Base-by-base conservation (phyloP, 1,140 invertebrate species). In the Zaprionus tsacasi region DNA sequence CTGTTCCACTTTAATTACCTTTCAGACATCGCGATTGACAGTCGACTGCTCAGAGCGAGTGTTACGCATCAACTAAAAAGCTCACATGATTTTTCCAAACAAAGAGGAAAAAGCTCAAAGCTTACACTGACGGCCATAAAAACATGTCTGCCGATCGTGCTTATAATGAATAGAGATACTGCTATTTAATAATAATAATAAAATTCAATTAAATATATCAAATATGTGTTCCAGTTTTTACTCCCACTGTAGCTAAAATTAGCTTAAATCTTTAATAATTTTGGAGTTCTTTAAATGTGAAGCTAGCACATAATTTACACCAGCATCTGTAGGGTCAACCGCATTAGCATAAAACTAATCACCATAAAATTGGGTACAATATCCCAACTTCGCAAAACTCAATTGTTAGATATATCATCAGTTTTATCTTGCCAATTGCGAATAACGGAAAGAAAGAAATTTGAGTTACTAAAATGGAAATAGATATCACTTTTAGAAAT, bases 401-500 rank as follows among this genome's bases (percentile, higher is more conserved):
- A 11, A 25, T 0, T 12, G 11, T 25, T 17, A 6, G 4, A 2
- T 50, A 4, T 10, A 10, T 10, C 30, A 58, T 81, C 57, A 87
- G 77, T 88, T 80, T 64, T 48, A 75, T 45, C 64, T 21, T 56
- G 63, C 64, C 65, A 65, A 72, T 78, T 58, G 74, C 15, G 5
- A 13, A 45, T 56, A 58, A 13, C 65, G 80, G 80, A 80, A 69
- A 52, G 57, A 38, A 33, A 45, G 48, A 35, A 33, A n/a, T 58
- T 25, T 4, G 3, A 35, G 6, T 36, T 33, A 60, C 3, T 54
- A 57, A 36, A 17, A 83, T 88, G 83, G 78, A 88, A 56, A 33
- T 83, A 1, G 65, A 73, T 54, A 76, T 88, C 58, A 43, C 13
- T 7, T n/a, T 61, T 6, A n/a, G n/a, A 21, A 57, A 64, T 27